Evolutionary conservation across 2,888 invertebrate genomes (phyloP), one percentile per base, ranked within the genome.

Genomic region (Cantharis lateralis): DNA sequence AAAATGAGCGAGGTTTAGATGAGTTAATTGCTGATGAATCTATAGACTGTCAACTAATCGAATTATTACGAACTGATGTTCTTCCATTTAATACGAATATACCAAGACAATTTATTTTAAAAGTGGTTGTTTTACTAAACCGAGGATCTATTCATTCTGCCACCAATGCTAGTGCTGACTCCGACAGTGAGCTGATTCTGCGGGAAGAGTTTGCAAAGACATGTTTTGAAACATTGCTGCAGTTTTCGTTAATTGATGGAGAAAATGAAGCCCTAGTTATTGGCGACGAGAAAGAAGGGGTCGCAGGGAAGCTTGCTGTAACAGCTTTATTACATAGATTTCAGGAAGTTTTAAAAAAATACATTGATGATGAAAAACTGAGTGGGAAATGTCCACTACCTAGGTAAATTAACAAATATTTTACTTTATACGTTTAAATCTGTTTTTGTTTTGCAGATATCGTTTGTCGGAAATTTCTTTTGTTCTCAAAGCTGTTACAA

Each of bases 181-280:
- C 93, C 81, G 96, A 96, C 85, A 92, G 93, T 77, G 95, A 95
- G 84, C 89, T 93, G 79, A 94, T 96, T 78, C 91, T 98, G 81
- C 89, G 98, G 15, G 98, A 98, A 89, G 98, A 98, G 86, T 98
- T 98, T 89, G 98, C 98, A 66, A 95, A 98, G 86, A 95, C 95
- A 0, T 98, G 98, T 86, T 98, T 98, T 86, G 98, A 98, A 88
- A 98, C 98, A 0, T 89, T 98, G 20, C 90, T 98, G 68, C 97
- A 98, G 88, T 98, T 98, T 89, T 98, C 98, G 0, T 91, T 95
- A 85, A 89, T 95, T 5, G 95, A 95, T 82, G 95, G 95, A 78
- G 89, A 93, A 62, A 91, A 91, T 84, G 86, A 87, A 73, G 84
- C 85, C 16, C 74, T 88, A 28, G 84, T 86, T n/a, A 81, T 86